Evolutionary conservation across 2,888 invertebrate species (phyloP).

Genomic region (Clistopyga incitator): DNA sequence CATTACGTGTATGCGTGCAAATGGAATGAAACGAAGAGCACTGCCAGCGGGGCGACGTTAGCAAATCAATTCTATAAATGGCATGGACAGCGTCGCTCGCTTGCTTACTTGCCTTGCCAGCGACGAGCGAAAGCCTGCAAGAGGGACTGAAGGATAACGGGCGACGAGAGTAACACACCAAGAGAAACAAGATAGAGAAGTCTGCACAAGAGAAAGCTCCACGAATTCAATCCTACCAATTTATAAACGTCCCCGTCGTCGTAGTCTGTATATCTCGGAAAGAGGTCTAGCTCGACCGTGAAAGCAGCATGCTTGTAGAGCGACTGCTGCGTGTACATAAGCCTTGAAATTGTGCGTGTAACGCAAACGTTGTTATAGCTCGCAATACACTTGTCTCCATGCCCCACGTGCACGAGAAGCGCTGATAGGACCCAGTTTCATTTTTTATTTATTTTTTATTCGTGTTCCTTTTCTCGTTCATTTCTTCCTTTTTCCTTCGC

Average conservation of each 20-base stretch:
- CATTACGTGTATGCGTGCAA: not conserved
- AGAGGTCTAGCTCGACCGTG: slow-evolving; percentile 24
- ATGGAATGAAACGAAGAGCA: slow-evolving; percentile 29
- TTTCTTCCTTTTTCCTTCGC: slow-evolving; percentile 30
- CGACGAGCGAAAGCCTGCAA: slow-evolving; percentile 12
- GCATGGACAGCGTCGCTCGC: slow-evolving; percentile 42
- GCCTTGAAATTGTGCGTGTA: slow-evolving; percentile 45
- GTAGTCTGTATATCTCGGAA: slow-evolving; percentile 6
- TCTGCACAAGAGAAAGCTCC: slow-evolving; percentile 17
- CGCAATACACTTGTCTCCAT: slow-evolving; percentile 14
- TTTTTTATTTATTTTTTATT: slow-evolving; percentile 47
- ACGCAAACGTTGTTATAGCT: slow-evolving; percentile 32
- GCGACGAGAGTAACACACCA: slow-evolving; percentile 17
- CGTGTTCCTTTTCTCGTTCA: slow-evolving; percentile 17
- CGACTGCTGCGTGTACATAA: slow-evolving; percentile 7
- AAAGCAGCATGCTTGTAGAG: slow-evolving; percentile 34
- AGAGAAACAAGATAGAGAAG: slow-evolving; percentile 47
- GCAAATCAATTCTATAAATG: slow-evolving; percentile 65
- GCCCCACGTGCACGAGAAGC: not conserved
- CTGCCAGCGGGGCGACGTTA: slow-evolving; percentile 46
- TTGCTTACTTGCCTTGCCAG: not conserved
- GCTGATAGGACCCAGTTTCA: slow-evolving; percentile 33
- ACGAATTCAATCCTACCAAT: slow-evolving; percentile 52
- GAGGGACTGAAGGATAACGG: slow-evolving; percentile 45
- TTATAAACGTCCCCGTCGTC: slow-evolving; percentile 57